Percentiles rank a stretch among this genome's conserved stretches.
phyloP scores from a whole-genome alignment of 2,888 invertebrate genomes.

The Autographa pulchrina region DNA sequence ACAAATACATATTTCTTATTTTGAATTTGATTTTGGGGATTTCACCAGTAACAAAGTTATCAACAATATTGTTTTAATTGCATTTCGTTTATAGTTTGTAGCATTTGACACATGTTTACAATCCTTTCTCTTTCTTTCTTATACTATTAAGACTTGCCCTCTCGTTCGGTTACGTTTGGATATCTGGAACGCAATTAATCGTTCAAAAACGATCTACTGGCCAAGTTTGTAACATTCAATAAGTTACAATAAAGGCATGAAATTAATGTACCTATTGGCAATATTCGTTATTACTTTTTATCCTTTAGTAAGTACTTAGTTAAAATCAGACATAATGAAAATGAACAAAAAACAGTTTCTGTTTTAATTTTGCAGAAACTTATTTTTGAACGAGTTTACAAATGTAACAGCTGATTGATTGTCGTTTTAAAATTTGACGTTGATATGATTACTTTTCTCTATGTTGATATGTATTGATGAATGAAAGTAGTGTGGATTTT shows the following conservation, averaged over 20 bases:
- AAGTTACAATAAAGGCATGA: too few species aligned
- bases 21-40: not conserved
- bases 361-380: too few species aligned
- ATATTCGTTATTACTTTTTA: too few species aligned
- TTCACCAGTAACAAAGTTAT: not conserved
- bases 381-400: not conserved
- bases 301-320: too few species aligned
- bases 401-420: not conserved
- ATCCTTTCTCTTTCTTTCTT: not conserved
- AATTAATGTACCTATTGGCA: too few species aligned
- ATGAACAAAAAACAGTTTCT: too few species aligned
- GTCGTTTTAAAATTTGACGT: not conserved
- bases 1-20: slow-evolving; percentile 2
- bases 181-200: not conserved
- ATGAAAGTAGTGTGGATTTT: not conserved
- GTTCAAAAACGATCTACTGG: not conserved
- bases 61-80: slow-evolving; percentile 7
- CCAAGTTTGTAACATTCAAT: not conserved
- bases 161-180: not conserved
- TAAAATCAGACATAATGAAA: too few species aligned
- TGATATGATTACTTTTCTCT: too few species aligned
- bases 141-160: not conserved
- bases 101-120: not conserved
- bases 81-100: not conserved
- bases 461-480: not conserved